Evolutionary conservation across 2,113 vertebrate genomes (phyloP).

Genomic region (Chionodraco myersi): DNA sequence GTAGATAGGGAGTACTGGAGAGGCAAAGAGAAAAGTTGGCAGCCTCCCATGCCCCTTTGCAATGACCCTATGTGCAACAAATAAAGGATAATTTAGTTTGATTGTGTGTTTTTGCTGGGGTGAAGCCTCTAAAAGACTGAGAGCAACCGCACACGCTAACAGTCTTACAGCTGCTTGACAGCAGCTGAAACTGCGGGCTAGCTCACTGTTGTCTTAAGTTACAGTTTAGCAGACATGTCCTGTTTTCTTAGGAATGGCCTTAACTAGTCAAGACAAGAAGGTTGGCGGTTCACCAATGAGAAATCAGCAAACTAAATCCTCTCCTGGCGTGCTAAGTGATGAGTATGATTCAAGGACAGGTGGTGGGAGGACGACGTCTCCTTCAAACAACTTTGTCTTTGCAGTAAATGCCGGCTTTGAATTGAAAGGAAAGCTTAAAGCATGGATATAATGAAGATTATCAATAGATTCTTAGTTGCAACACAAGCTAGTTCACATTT

Average conservation of each 20-base stretch:
- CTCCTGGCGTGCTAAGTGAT: conserved; percentile 58
- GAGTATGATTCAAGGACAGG: conserved; percentile 74
- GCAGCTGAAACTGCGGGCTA: conserved; percentile 70
- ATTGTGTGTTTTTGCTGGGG: conserved; percentile 70
- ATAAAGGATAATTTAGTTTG: conserved; percentile 81
- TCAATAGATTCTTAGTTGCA: not conserved
- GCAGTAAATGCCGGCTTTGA: conserved; percentile 1
- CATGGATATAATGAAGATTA: not conserved
- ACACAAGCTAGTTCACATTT: conserved; percentile 3
- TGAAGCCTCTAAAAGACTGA: conserved; percentile 60
- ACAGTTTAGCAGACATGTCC: conserved; percentile 73
- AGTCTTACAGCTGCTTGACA: conserved; percentile 69
- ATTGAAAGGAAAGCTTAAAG: conserved; percentile 24
- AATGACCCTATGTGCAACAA: conserved; percentile 86
- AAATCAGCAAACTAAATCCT: conserved; percentile 65
- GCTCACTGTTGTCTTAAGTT: conserved; percentile 71
- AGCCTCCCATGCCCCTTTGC: conserved; percentile 79
- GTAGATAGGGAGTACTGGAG: conserved; percentile 66
- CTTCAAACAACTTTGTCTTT: conserved; percentile 51
- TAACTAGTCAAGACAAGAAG: conserved; percentile 80
- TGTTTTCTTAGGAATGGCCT: conserved; percentile 72
- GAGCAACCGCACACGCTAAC: conserved; percentile 54
- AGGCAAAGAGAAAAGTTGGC: conserved; percentile 68
- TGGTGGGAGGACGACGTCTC: conserved; percentile 53
- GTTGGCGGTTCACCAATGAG: conserved; percentile 63